Conservation (phyloP, 2,888 invertebrate species). For the Pogonocherus hispidulus region DNA sequence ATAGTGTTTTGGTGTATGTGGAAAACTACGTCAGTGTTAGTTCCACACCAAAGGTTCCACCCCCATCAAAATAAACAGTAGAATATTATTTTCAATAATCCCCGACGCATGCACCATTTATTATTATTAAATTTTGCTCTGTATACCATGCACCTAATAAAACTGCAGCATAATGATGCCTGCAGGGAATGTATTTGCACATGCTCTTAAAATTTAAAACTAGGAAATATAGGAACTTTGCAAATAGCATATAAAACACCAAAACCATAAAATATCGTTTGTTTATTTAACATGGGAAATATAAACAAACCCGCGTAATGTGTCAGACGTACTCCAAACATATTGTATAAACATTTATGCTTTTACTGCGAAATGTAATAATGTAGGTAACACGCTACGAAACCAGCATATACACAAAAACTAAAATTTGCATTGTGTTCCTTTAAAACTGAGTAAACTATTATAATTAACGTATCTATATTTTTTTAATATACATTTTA, state of each 20-base stretch:
- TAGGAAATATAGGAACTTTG: constrained; percentile 13
- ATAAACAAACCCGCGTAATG: constrained; percentile 27
- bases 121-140: background rate
- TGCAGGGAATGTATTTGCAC: constrained; percentile 14
- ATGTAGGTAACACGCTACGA: constrained; percentile 3
- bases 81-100: constrained; percentile 5
- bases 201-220: constrained; percentile 22
- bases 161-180: constrained; percentile 7
- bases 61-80: no score
- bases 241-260: constrained; percentile 11
- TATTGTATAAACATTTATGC: constrained; percentile 25
- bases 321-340: constrained; percentile 18
- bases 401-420: background rate
- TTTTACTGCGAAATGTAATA: constrained; percentile 14
- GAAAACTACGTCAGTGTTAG: no score
- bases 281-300: constrained; percentile 20
- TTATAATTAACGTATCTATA: no score
- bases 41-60: no score
- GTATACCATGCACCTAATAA: background rate
- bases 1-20: no score
- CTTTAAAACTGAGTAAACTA: no score
- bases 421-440: no score
- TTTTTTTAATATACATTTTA: no score
- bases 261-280: constrained; percentile 26
- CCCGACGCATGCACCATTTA: constrained; percentile 12